Percentiles rank a stretch among this genome's conserved stretches.
Evolutionary conservation across 2,113 vertebrate species (phyloP).

Genomic region (Brachyistius frenatus): DNA sequence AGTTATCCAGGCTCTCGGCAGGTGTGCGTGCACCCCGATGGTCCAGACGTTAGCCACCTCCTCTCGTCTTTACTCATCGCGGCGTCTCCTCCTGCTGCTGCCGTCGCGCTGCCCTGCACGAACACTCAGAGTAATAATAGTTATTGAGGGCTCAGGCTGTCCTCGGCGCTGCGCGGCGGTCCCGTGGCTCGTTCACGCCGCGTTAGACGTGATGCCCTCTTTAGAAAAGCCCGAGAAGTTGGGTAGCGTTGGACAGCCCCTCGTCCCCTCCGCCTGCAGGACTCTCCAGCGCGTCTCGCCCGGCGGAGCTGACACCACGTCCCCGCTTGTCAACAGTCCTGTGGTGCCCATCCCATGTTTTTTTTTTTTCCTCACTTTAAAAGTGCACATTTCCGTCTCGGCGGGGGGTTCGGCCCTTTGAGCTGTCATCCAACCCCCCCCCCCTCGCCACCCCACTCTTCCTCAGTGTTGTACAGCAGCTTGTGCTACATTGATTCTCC

Average conservation of each 20-base stretch:
- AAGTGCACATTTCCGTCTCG: constrained; percentile 66
- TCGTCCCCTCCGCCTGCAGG: constrained; percentile 18
- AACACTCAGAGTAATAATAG: constrained; percentile 25
- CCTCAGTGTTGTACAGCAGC: constrained; percentile 66
- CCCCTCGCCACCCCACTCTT: constrained; percentile 16
- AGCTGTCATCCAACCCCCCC: constrained; percentile 38
- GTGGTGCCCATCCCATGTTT: constrained; percentile 43
- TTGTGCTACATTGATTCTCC: constrained; percentile 75
- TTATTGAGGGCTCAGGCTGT: constrained; percentile 14
- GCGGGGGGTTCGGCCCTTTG: constrained; percentile 56
- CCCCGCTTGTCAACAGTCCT: constrained; percentile 54
- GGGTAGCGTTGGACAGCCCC: constrained; percentile 49
- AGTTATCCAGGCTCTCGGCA: constrained; percentile 12
- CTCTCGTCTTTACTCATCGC: neutral
- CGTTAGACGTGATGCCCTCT: constrained; percentile 37
- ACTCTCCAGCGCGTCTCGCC: constrained; percentile 21
- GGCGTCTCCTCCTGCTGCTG: constrained; percentile 12
- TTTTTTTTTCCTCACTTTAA: constrained; percentile 10
- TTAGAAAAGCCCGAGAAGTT: constrained; percentile 52
- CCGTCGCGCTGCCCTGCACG: constrained; percentile 27
- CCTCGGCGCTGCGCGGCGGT: neutral
- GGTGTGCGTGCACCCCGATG: constrained; percentile 22
- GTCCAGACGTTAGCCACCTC: constrained; percentile 10
- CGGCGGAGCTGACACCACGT: constrained; percentile 13
- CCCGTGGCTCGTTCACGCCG: constrained; percentile 32